Conservation (phyloP, 1,140 invertebrate genomes). For the Laupala kohalensis region DNA sequence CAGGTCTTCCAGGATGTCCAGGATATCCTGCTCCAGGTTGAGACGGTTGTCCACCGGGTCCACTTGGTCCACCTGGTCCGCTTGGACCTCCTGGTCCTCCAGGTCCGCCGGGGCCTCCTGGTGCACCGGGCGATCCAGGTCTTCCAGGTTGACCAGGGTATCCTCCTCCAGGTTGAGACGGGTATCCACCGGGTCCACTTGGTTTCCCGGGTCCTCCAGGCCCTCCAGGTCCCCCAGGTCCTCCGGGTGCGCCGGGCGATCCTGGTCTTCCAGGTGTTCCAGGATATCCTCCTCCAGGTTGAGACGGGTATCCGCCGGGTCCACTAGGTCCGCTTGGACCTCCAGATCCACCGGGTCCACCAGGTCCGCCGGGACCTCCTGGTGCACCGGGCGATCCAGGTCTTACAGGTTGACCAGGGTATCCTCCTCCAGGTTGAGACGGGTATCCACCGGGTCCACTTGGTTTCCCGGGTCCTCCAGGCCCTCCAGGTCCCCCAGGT, state of each 20-base stretch:
- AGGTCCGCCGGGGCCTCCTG: constrained; percentile 37
- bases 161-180: constrained; percentile 15
- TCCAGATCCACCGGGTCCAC: constrained; percentile 17
- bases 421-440: neutral
- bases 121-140: constrained; percentile 21
- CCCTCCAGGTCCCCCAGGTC: constrained; percentile 12
- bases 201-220: constrained; percentile 11
- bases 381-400: constrained; percentile 8
- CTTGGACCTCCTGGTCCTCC: constrained; percentile 29
- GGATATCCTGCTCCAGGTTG: neutral
- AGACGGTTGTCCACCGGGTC: constrained; percentile 25
- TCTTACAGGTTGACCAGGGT: neutral
- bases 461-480: neutral
- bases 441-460: neutral
- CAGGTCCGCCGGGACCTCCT: constrained; percentile 13
- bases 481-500: neutral
- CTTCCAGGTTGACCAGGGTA: neutral
- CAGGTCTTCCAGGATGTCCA: constrained; percentile 13
- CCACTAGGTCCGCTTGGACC: constrained; percentile 19
- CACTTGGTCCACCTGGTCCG: neutral
- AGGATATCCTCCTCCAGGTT: too few relatives aligned
- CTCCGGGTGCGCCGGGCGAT: constrained; percentile 15
- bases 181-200: constrained; percentile 22
- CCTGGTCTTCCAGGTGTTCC: constrained; percentile 14
- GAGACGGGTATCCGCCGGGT: constrained; percentile 13